These are phyloP conservation scores for Leptopterna dolabrata DNA, from an alignment of 2,888 invertebrate genomes.

Conservation along the genomic window DNA sequence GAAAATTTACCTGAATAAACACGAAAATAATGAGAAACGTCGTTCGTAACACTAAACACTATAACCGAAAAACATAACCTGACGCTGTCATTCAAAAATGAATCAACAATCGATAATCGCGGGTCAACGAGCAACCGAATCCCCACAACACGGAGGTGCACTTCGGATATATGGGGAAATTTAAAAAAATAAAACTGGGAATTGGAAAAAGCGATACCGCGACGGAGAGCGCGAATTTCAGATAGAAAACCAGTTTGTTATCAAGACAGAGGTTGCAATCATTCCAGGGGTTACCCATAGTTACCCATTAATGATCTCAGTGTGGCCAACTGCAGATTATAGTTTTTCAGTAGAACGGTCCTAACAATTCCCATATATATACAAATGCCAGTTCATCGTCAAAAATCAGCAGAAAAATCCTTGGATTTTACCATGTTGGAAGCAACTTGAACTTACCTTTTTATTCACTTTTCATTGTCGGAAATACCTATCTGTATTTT, in stretches of 20 bases:
- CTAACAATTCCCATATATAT: no score
- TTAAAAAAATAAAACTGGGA: neutral
- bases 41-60: neutral
- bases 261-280: neutral
- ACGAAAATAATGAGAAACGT: neutral
- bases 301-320: neutral
- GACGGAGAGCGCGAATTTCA: neutral
- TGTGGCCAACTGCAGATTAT: no score
- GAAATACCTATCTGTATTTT: no score
- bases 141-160: neutral
- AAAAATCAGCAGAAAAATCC: no score
- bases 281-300: neutral
- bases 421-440: no score
- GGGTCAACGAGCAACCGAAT: neutral
- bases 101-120: neutral
- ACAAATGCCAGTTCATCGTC: no score
- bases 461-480: no score
- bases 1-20: neutral
- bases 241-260: constrained; percentile 16
- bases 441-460: no score
- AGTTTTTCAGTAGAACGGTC: no score
- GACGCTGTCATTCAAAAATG: neutral
- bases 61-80: neutral
- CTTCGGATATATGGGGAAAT: neutral
- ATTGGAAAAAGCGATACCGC: neutral